Evolutionary conservation across 2,113 vertebrate species (phyloP), one percentile per base, ranked within the genome.

Genomic region (Gymnogyps californianus): DNA sequence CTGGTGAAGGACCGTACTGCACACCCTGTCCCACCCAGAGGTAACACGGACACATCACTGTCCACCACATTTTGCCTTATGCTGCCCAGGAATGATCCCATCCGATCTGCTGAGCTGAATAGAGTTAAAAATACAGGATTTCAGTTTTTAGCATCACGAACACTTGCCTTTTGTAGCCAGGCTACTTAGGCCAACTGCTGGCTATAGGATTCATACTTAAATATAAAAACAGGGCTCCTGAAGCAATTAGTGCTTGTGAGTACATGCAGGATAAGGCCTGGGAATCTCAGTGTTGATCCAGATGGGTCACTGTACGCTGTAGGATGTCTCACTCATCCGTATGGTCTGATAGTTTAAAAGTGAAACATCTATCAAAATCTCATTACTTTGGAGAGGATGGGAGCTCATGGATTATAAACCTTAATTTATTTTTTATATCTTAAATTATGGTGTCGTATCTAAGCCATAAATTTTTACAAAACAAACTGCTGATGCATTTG

Each of bases 351-450:
- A 46, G 58, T 70, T 95, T 84, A 74, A 57, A 75, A 95, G 80
- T 34, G 62, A 67, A 93, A 58, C 91, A 95, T 97, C 82, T 72
- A 55, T 95, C 91, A 97, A 89, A 94, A 93, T 82, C 93, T 95
- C 93, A 95, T 96, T 96, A 95, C 89, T 92, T 89, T 25, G 66
- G 69, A 84, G 86, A 83, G 38, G 54, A 77, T 80, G 72, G 61
- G 59, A 90, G 11, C 88, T 84, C 95, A 93, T 86, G 94, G 92
- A 92, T 95, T 96, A 89, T 95, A 96, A 96, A 97, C 86, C 83
- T 65, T 46, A 19, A 94, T 87, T 96, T 91, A 76, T 59, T 84
- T 93, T 90, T 95, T 59, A 78, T 91, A 71, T 80, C 87, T 90
- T 92, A 87, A 97, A 92, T 96, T 85, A 59, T 40, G 25, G 26